phyloP scores from a whole-genome alignment of 2,113 vertebrate genomes.

The Dendrocopos noguchii region DNA sequence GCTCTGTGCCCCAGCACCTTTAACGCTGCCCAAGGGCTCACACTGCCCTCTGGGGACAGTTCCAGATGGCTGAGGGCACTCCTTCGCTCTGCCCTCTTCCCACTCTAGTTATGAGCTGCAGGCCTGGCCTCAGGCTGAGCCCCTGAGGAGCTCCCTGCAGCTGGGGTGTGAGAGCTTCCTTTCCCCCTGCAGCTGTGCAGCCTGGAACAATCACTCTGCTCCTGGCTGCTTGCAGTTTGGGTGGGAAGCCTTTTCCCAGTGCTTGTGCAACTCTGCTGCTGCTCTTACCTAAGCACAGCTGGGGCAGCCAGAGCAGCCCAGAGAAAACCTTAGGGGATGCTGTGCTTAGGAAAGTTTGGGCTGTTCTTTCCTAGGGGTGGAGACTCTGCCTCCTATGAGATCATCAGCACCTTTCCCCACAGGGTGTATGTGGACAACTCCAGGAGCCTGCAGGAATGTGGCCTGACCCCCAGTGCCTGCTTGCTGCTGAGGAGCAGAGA shows the following conservation, averaged over 20 bases:
- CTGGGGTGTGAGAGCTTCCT: not conserved
- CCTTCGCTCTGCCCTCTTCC: not conserved
- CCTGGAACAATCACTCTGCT: not conserved
- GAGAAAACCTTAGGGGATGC: conserved; percentile 22
- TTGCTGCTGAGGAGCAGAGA: conserved; percentile 77
- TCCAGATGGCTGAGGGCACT: not conserved
- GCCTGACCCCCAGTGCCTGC: conserved; percentile 76
- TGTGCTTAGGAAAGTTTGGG: not conserved
- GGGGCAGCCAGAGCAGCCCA: not conserved
- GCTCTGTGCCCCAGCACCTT: accelerated
- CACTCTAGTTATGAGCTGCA: accelerated
- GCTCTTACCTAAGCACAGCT: conserved; percentile 25
- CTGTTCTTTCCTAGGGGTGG: conserved; percentile 76
- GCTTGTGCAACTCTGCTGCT: not conserved
- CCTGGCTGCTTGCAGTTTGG: not conserved
- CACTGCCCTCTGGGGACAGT: not conserved
- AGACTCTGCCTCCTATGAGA: conserved; percentile 77
- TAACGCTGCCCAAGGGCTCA: not conserved
- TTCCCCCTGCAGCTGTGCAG: not conserved
- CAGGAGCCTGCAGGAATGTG: conserved; percentile 80
- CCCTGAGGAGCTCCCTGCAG: not conserved
- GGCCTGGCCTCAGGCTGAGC: not conserved
- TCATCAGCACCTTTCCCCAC: conserved; percentile 85
- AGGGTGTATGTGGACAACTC: conserved; percentile 73
- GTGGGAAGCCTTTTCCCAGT: not conserved